Conservation (phyloP, 1,140 invertebrate genomes). For the Drosophila trapezifrons region DNA sequence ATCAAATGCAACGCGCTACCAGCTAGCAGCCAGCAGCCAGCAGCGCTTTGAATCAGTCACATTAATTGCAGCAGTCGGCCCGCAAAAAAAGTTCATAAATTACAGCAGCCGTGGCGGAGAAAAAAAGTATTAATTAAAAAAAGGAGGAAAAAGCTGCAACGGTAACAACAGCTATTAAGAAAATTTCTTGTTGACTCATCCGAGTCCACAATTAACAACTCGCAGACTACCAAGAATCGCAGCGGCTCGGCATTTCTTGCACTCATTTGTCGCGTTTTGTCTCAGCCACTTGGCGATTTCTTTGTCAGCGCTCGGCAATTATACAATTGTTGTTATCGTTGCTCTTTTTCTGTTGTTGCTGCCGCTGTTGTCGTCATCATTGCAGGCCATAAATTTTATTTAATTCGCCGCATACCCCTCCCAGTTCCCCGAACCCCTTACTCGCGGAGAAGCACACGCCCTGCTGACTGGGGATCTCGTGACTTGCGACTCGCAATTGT, state of each 20-base stretch:
- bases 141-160: constrained; percentile 68
- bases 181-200: constrained; percentile 81
- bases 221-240: constrained; percentile 66
- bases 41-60: constrained; percentile 73
- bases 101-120: constrained; percentile 52
- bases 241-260: constrained; percentile 61
- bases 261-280: constrained; percentile 76
- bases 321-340: constrained; percentile 68
- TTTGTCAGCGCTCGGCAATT: constrained; percentile 75
- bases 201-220: constrained; percentile 77
- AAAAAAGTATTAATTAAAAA: constrained; percentile 81
- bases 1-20: constrained; percentile 80
- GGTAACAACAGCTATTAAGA: constrained; percentile 79
- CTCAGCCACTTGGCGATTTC: constrained; percentile 67
- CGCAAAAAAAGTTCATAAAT: constrained; percentile 76
- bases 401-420: constrained; percentile 53
- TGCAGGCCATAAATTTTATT: constrained; percentile 71
- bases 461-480: constrained; percentile 69
- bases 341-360: constrained; percentile 33
- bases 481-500: constrained; percentile 74
- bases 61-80: constrained; percentile 62
- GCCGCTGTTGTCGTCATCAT: constrained; percentile 43
- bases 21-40: background rate
- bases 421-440: background rate
- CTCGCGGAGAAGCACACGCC: constrained; percentile 57